A percentile compares a stretch with the other conserved stretches of the same genome.
These are phyloP conservation scores for Tapirus terrestris DNA, from an alignment of 2,113 vertebrate species.

Conservation along the genomic window DNA sequence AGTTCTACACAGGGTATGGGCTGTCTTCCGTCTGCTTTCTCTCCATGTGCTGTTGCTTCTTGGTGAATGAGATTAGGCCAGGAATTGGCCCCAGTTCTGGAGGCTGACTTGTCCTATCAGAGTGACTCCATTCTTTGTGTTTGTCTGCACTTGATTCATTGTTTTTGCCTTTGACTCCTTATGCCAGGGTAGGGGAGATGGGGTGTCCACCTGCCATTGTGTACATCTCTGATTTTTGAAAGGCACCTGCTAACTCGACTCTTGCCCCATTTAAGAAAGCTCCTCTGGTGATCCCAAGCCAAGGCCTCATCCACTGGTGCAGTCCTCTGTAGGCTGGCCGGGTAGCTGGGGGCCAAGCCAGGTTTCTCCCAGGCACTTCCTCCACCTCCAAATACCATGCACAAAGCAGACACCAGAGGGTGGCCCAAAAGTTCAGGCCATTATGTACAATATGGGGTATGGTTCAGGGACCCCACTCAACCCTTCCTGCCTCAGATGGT, in stretches of 20 bases:
- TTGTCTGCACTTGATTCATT: background rate
- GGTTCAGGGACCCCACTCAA: background rate
- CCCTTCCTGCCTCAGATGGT: background rate
- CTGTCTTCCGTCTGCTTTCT: background rate
- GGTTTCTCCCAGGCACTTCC: background rate
- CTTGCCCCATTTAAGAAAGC: background rate
- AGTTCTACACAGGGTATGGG: background rate
- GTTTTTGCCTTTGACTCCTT: background rate
- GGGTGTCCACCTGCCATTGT: background rate
- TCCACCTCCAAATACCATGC: background rate
- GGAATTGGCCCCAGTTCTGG: background rate
- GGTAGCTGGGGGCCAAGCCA: background rate
- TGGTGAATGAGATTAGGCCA: background rate
- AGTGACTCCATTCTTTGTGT: background rate
- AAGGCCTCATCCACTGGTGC: background rate
- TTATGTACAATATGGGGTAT: background rate
- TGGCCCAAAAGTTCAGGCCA: background rate
- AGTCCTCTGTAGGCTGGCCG: background rate
- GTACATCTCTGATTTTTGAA: background rate
- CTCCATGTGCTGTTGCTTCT: background rate
- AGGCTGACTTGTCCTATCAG: background rate
- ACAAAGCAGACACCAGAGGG: background rate
- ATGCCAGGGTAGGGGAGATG: rapidly evolving
- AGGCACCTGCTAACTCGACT: background rate
- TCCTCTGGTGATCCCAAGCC: background rate